Conservation (phyloP, 2,113 vertebrate species). For the Mionectes macconnelli region DNA sequence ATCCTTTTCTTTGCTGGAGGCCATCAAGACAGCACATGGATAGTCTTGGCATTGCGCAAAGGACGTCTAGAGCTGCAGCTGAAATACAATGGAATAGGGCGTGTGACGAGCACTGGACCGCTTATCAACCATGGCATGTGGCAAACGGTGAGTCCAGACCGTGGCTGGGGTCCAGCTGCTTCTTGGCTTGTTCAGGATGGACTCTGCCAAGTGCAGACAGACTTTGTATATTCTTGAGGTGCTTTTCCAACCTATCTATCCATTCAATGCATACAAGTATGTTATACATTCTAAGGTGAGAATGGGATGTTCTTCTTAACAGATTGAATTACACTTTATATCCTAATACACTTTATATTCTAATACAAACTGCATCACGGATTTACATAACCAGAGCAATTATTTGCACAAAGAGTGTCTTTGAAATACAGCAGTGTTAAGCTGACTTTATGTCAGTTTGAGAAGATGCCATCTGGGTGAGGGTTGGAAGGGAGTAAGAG, state of each 20-base stretch:
- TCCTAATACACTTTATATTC: no score
- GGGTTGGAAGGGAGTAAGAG: neutral
- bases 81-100: constrained; percentile 82
- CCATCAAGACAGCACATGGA: constrained; percentile 89
- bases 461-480: neutral
- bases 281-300: neutral
- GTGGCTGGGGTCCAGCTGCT: neutral
- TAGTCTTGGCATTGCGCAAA: constrained; percentile 86
- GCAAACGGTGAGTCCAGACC: constrained; percentile 82
- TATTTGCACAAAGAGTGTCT: neutral
- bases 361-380: neutral
- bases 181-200: neutral
- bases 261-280: neutral
- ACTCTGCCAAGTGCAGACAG: neutral
- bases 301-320: neutral
- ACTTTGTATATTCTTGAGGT: neutral
- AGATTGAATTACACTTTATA: neutral
- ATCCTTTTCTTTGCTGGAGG: constrained; percentile 96
- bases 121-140: constrained; percentile 89
- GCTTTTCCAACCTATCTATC: neutral
- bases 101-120: constrained; percentile 90
- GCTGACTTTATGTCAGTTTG: neutral
- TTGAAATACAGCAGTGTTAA: neutral
- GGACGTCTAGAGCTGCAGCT: constrained; percentile 93
- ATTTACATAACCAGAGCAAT: neutral